Percentiles rank a stretch among this genome's conserved stretches.
phyloP scores from a whole-genome alignment of 2,888 invertebrate species.

The Glaucopsyche alexis region DNA sequence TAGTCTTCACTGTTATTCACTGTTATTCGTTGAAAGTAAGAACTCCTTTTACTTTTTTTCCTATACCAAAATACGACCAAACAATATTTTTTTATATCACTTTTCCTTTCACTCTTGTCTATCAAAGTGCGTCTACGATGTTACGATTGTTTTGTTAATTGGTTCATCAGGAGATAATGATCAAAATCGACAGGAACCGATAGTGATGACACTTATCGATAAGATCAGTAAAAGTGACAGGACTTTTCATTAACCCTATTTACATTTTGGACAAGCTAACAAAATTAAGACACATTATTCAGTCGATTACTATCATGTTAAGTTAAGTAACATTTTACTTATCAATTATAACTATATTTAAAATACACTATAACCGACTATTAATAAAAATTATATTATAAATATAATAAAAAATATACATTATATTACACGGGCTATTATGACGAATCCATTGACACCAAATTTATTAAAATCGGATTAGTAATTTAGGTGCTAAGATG shows the following conservation, averaged over 20 bases:
- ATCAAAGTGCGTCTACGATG: neutral
- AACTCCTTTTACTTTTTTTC: no score
- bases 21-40: no score
- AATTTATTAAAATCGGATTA: no score
- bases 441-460: no score
- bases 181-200: neutral
- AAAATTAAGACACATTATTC: neutral
- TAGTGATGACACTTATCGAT: conserved; percentile 22
- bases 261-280: conserved; percentile 7
- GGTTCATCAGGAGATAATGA: conserved; percentile 14
- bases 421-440: no score
- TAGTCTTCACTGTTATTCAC: no score
- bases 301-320: no score
- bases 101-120: neutral
- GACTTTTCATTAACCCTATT: conserved; percentile 23
- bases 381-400: no score
- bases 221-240: conserved; percentile 19
- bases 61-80: neutral
- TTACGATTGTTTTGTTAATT: conserved; percentile 3
- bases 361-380: no score
- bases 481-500: no score
- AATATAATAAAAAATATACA: no score
- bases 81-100: neutral
- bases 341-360: no score
- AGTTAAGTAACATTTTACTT: neutral